phyloP scores from a whole-genome alignment of 2,888 invertebrate species.

The Monochamus alternatus region DNA sequence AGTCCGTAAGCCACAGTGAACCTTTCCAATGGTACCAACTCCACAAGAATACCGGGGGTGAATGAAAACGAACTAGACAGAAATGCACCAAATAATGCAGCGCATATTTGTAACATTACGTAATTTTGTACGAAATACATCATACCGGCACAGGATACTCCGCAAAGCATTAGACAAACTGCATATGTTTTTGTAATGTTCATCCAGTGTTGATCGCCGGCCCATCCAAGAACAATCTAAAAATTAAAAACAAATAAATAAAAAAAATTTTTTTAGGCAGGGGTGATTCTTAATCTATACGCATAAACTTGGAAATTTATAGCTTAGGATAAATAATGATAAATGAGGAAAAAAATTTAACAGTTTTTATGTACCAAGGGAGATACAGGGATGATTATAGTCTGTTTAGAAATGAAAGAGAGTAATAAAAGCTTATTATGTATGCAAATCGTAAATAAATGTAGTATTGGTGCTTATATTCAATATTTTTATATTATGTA shows the following conservation, averaged over 20 bases:
- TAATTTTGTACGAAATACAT: slow-evolving; percentile 69
- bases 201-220: slow-evolving; percentile 84
- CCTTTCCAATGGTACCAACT: slow-evolving; percentile 90
- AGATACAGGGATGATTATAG: no score
- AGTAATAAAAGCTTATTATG: no score
- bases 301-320: no score
- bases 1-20: slow-evolving; percentile 95
- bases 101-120: slow-evolving; percentile 66
- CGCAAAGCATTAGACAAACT: slow-evolving; percentile 81
- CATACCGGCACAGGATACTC: slow-evolving; percentile 77
- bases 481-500: no score
- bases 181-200: slow-evolving; percentile 90
- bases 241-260: slow-evolving; percentile 38
- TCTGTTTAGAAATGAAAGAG: no score
- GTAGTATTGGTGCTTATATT: no score
- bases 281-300: no score
- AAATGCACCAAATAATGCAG: slow-evolving; percentile 87
- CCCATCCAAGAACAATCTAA: slow-evolving; percentile 88
- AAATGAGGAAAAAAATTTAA: no score
- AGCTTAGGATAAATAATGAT: no score
- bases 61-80: slow-evolving; percentile 95
- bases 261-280: background rate
- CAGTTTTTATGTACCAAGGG: no score
- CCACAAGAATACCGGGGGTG: slow-evolving; percentile 91
- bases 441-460: no score